Conservation (phyloP, 2,113 vertebrate species). For the Tenrec ecaudatus region DNA sequence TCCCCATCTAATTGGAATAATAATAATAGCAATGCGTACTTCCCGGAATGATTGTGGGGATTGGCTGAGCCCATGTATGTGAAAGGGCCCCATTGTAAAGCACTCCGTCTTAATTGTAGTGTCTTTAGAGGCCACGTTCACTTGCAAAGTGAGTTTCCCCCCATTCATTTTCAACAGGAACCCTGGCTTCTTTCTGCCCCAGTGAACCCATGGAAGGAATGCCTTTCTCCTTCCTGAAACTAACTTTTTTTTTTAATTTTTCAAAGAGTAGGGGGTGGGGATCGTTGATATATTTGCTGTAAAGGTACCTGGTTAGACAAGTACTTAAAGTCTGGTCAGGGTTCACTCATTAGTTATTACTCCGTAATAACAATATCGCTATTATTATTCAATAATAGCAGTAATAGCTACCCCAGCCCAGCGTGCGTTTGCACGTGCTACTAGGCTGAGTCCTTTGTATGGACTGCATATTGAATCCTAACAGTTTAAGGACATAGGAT, state of each 20-base stretch:
- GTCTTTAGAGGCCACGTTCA: conserved; percentile 65
- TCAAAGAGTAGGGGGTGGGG: too few relatives aligned
- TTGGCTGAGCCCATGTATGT: conserved; percentile 13
- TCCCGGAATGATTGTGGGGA: conserved; percentile 41
- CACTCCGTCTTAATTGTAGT: conserved; percentile 32
- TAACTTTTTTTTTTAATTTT: too few relatives aligned
- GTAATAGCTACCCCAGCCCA: background rate
- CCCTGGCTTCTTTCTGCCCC: background rate
- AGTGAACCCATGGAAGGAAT: background rate
- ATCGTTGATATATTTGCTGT: conserved; percentile 38
- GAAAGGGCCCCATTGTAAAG: conserved; percentile 73
- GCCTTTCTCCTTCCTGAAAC: conserved; percentile 31
- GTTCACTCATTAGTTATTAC: background rate
- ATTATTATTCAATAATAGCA: background rate
- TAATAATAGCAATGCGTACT: conserved; percentile 63
- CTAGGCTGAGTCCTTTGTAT: background rate
- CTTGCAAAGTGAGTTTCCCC: conserved; percentile 64
- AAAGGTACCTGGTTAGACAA: background rate
- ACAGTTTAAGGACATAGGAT: background rate
- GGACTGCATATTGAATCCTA: background rate
- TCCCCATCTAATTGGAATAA: conserved; percentile 76
- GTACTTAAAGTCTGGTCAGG: background rate
- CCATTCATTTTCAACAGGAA: conserved; percentile 68
- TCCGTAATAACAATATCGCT: background rate
- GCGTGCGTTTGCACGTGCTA: fast-evolving